A percentile compares a stretch with the other conserved stretches of the same genome.
These are phyloP conservation scores for Chloropsis hardwickii DNA, from an alignment of 2,113 vertebrate species.

Conservation along the genomic window DNA sequence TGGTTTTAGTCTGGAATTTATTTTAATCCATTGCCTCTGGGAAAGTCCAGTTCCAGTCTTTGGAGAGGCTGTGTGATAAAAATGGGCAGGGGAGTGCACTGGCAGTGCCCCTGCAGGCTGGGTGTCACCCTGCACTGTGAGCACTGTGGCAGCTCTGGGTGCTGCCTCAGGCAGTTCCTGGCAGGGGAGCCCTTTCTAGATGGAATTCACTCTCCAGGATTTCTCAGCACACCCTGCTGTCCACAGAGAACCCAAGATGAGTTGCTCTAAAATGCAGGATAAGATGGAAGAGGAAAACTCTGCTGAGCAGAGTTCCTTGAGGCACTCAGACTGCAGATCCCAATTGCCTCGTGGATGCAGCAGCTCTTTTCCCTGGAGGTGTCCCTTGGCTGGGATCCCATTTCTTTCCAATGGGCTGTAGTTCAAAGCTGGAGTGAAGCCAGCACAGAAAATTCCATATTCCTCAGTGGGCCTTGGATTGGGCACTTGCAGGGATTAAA, in stretches of 20 bases:
- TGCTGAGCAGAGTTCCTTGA: not conserved
- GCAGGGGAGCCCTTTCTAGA: not conserved
- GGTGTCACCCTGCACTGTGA: not conserved
- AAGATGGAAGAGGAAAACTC: not conserved
- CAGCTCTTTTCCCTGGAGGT: slow-evolving; percentile 24
- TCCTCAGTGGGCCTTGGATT: slow-evolving; percentile 34
- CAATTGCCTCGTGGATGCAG: not conserved
- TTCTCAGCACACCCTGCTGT: not conserved
- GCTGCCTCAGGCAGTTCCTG: not conserved
- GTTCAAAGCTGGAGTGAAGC: slow-evolving; percentile 34
- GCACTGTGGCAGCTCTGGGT: not conserved
- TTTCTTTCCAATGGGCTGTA: not conserved
- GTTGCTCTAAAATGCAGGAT: not conserved
- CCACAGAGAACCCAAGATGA: not conserved
- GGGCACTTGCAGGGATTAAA: slow-evolving; percentile 19
- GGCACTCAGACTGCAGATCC: not conserved
- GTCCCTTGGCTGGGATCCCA: not conserved
- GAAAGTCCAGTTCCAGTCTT: not conserved
- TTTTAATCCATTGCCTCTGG: not conserved
- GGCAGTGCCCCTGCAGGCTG: not conserved
- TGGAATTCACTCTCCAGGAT: not conserved
- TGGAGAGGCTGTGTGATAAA: not conserved
- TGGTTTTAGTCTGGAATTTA: not conserved
- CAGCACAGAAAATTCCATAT: slow-evolving; percentile 55
- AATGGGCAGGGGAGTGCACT: not conserved